phyloP scores from a whole-genome alignment of 2,797 vertebrate genomes.

The Gallinago nigripennis region DNA sequence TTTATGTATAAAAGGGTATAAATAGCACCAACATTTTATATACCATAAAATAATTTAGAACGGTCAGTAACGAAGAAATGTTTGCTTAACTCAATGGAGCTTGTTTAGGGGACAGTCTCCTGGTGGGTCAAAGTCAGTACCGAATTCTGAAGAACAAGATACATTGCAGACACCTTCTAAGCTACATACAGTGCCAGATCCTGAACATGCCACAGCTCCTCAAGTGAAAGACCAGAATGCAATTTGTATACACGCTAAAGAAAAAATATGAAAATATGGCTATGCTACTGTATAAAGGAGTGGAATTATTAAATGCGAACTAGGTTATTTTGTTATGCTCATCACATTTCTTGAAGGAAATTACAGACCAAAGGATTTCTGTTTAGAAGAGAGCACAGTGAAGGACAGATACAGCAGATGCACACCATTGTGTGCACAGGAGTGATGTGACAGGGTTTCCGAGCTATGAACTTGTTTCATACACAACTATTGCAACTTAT shows the following conservation, averaged over 20 bases:
- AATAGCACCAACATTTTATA: neutral
- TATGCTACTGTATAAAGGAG: neutral
- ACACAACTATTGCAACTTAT: neutral
- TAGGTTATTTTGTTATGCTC: neutral
- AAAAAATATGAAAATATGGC: neutral
- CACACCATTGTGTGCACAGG: rapidly evolving
- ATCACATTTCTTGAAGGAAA: neutral
- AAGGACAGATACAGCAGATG: neutral
- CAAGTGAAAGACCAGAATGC: neutral
- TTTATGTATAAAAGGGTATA: neutral
- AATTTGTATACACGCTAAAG: neutral
- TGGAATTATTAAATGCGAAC: neutral
- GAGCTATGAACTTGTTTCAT: neutral
- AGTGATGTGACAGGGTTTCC: neutral
- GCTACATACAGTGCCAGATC: neutral
- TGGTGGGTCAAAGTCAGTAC: neutral
- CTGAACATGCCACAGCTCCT: neutral
- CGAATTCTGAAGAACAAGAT: neutral
- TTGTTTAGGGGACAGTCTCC: neutral
- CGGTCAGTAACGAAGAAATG: neutral
- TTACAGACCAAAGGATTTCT: neutral
- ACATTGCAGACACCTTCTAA: neutral
- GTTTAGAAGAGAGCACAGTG: neutral
- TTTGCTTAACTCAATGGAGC: neutral
- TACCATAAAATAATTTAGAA: neutral